Percentiles rank a stretch among this genome's conserved stretches.
Conservation (phyloP, 2,888 invertebrate genomes). For the Cabera pusaria region DNA sequence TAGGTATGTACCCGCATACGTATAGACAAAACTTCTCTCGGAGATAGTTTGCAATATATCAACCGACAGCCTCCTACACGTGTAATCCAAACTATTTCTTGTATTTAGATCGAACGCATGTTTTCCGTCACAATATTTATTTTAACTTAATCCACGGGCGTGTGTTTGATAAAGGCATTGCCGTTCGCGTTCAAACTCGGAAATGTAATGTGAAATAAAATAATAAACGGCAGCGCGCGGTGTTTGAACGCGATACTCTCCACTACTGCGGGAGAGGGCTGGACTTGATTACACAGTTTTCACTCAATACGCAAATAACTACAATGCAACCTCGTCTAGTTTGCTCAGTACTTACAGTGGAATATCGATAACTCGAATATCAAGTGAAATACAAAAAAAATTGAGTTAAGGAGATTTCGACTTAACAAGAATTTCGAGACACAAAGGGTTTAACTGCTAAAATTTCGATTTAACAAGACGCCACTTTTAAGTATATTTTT, state of each 20-base stretch:
- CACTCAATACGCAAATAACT: constrained; percentile 52
- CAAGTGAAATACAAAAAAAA: too few relatives aligned
- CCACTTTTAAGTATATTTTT: too few relatives aligned
- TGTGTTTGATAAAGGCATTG: constrained; percentile 4
- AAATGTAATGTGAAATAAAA: too few relatives aligned
- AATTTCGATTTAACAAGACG: too few relatives aligned
- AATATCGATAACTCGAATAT: too few relatives aligned
- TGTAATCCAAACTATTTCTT: constrained; percentile 7
- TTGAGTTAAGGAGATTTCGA: too few relatives aligned
- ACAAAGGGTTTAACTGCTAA: too few relatives aligned
- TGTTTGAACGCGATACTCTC: constrained; percentile 8
- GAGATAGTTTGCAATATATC: not conserved
- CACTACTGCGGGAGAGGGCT: constrained; percentile 9
- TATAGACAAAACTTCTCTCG: not conserved
- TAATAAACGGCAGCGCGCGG: constrained; percentile 8
- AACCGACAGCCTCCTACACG: not conserved
- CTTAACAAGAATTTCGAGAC: too few relatives aligned
- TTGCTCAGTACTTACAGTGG: too few relatives aligned
- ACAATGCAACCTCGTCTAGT: constrained; percentile 44
- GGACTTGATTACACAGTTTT: too few relatives aligned
- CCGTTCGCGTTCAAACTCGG: constrained; percentile 8
- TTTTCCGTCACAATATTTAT: constrained; percentile 26
- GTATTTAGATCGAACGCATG: constrained; percentile 18
- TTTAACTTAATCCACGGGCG: constrained; percentile 13
- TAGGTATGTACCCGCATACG: too few relatives aligned